A percentile compares a stretch with the other conserved stretches of the same genome.
These are phyloP conservation scores for Graphium colonna DNA, from an alignment of 2,888 invertebrate genomes.

Conservation along the genomic window DNA sequence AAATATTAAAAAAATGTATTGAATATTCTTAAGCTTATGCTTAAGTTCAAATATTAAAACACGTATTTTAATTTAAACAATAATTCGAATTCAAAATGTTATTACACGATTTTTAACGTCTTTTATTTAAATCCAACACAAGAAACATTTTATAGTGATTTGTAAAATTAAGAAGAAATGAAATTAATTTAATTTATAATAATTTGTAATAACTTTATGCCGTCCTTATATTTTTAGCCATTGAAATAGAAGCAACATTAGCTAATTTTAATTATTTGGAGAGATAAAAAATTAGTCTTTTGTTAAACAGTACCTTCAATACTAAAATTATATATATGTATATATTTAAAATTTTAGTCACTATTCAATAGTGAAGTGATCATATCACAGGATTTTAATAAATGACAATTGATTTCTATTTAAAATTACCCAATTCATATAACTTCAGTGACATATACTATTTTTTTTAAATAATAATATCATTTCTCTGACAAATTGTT, in stretches of 20 bases:
- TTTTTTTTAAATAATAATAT: not conserved
- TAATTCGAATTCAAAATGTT: not conserved
- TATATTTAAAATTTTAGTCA: not conserved
- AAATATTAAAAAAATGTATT: too few species aligned
- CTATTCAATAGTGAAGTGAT: slow-evolving; percentile 5
- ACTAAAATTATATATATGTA: too few species aligned
- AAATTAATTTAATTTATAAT: not conserved
- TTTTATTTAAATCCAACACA: not conserved
- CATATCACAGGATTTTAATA: slow-evolving; percentile 7
- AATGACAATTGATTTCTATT: not conserved
- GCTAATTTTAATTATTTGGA: not conserved
- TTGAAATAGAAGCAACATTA: not conserved
- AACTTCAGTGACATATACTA: not conserved
- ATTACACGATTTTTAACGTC: not conserved
- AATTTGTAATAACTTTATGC: not conserved
- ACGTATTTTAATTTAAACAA: not conserved
- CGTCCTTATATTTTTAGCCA: too few species aligned
- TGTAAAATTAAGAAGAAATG: not conserved
- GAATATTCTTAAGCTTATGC: too few species aligned
- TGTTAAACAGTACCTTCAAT: too few species aligned
- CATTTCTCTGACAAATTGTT: not conserved
- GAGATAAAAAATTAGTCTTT: too few species aligned
- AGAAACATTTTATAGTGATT: not conserved
- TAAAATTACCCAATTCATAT: not conserved
- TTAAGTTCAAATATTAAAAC: too few species aligned